A percentile compares a stretch with the other conserved stretches of the same genome.
Conservation (phyloP, 2,797 vertebrate genomes). For the Varecia variegata region DNA sequence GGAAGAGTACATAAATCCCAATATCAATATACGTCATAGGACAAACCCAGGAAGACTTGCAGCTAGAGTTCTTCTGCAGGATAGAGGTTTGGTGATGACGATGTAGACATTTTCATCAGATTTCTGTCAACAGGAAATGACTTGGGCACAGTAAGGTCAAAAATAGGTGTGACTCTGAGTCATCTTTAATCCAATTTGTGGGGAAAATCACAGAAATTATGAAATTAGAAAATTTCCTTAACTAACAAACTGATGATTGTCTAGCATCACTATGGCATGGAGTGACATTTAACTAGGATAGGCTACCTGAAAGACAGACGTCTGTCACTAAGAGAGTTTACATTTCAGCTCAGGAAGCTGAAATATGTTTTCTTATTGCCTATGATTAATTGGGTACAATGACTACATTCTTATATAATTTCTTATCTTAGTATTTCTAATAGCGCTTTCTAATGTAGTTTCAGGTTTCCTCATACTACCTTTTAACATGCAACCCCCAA, state of each 20-base stretch:
- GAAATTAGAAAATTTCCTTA: neutral
- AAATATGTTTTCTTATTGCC: neutral
- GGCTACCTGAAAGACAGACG: neutral
- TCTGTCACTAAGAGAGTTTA: neutral
- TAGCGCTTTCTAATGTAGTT: neutral
- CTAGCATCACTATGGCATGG: neutral
- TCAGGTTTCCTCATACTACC: neutral
- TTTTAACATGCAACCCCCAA: neutral
- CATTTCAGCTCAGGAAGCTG: neutral
- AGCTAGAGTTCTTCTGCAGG: neutral
- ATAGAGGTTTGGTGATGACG: neutral
- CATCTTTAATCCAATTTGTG: neutral
- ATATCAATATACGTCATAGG: accelerated
- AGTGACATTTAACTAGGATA: neutral
- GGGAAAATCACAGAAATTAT: neutral
- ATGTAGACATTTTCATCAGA: neutral
- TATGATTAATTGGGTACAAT: neutral
- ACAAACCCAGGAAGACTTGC: neutral
- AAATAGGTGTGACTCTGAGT: slow-evolving; percentile 24
- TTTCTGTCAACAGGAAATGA: slow-evolving; percentile 47
- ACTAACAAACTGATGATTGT: neutral
- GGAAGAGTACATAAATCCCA: neutral
- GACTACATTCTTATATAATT: neutral
- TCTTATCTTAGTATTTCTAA: neutral
- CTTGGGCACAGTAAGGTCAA: neutral